Percentiles rank a stretch among this genome's conserved stretches.
phyloP scores from a whole-genome alignment of 2,113 vertebrate species.

The Pao palembangensis region DNA sequence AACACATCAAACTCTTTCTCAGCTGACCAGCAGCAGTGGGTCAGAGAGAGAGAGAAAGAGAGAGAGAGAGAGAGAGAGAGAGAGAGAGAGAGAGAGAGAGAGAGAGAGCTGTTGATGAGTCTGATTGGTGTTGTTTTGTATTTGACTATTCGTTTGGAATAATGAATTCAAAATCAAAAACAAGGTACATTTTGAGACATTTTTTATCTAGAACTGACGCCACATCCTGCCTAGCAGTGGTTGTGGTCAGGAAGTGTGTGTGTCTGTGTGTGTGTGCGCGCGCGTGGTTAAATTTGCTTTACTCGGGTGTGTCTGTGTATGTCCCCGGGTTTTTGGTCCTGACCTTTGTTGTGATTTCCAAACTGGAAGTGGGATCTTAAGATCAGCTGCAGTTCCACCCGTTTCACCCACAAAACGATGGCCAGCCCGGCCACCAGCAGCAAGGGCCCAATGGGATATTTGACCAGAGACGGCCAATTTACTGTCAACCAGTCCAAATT shows the following conservation, averaged over 20 bases:
- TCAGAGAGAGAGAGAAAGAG: neutral
- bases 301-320: neutral
- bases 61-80: neutral
- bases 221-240: conserved; percentile 14
- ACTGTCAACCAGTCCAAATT: conserved; percentile 36
- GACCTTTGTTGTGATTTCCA: conserved; percentile 70
- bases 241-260: neutral
- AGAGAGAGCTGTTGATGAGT: neutral
- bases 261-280: neutral
- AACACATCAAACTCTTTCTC: conserved; percentile 85
- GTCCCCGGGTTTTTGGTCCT: conserved; percentile 42
- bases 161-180: neutral
- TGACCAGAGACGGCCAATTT: conserved; percentile 15
- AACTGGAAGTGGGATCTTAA: conserved; percentile 70
- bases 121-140: neutral
- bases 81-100: neutral
- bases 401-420: conserved; percentile 67
- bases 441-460: conserved; percentile 44
- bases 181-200: neutral
- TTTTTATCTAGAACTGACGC: neutral
- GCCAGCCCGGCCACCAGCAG: conserved; percentile 47
- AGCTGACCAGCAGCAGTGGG: conserved; percentile 56
- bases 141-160: neutral
- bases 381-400: conserved; percentile 82
- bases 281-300: neutral